Conservation (phyloP, 2,797 vertebrate genomes). For the Selene dorsalis region DNA sequence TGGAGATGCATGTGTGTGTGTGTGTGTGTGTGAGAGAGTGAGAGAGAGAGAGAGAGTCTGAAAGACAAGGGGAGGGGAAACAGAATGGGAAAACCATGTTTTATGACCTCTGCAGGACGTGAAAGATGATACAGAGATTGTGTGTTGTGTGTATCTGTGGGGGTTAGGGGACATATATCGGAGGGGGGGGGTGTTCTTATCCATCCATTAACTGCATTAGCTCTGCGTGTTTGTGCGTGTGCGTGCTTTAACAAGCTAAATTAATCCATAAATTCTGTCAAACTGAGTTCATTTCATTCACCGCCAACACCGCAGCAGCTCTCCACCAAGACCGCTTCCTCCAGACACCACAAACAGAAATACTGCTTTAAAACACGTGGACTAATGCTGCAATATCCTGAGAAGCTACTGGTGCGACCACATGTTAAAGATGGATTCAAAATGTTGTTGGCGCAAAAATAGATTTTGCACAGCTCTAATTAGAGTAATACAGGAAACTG, state of each 20-base stretch:
- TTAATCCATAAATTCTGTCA: conserved; percentile 69
- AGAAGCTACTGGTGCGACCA: neutral
- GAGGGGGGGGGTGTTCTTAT: conserved; percentile 53
- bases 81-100: conserved; percentile 68
- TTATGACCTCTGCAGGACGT: conserved; percentile 74
- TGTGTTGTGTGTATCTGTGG: conserved; percentile 14
- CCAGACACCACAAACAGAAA: conserved; percentile 26
- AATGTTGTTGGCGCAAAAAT: neutral
- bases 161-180: conserved; percentile 29
- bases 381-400: neutral
- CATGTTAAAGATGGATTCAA: neutral
- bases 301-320: conserved; percentile 35
- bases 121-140: conserved; percentile 70
- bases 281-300: conserved; percentile 56
- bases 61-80: conserved; percentile 65
- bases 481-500: conserved; percentile 20
- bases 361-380: conserved; percentile 4
- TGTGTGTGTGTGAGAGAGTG: conserved; percentile 27
- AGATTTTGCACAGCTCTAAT: conserved; percentile 23
- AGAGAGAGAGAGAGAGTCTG: too few species aligned
- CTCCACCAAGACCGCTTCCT: conserved; percentile 24
- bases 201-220: conserved; percentile 72
- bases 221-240: conserved; percentile 42
- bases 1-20: conserved; percentile 36
- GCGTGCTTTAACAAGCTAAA: conserved; percentile 64